These are phyloP conservation scores for Orycteropus afer DNA, from an alignment of 2,113 vertebrate genomes.

Conservation along the genomic window DNA sequence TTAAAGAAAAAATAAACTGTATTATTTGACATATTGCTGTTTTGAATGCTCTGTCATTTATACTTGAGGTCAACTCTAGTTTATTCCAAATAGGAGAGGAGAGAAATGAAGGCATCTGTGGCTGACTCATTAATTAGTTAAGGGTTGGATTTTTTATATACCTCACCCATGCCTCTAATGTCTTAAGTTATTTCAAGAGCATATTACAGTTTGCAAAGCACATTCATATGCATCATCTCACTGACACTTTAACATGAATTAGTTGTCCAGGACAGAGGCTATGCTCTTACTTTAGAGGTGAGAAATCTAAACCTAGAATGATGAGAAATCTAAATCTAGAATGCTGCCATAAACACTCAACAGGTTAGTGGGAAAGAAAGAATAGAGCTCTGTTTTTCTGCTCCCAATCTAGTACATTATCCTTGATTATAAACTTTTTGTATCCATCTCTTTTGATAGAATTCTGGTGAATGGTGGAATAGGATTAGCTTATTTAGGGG, in stretches of 20 bases:
- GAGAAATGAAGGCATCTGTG: not conserved
- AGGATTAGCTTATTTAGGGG: not conserved
- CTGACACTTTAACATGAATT: not conserved
- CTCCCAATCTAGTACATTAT: not conserved
- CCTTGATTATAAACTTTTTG: not conserved
- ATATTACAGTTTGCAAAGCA: not conserved
- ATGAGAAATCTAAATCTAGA: not conserved
- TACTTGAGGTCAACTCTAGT: not conserved
- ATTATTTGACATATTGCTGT: conserved; percentile 26
- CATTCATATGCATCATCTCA: not conserved
- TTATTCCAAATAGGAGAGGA: not conserved
- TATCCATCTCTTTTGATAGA: not conserved
- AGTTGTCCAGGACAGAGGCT: not conserved
- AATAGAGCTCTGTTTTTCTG: not conserved
- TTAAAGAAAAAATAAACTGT: not conserved
- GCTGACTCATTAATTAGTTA: not conserved
- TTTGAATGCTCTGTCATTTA: conserved; percentile 22
- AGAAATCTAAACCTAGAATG: conserved; percentile 15
- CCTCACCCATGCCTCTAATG: not conserved
- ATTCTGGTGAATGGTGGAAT: not conserved
- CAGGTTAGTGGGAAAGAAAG: not conserved
- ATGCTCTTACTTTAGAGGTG: not conserved
- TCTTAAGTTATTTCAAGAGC: conserved; percentile 33
- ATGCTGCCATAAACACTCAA: not conserved
- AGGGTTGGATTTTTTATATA: conserved; percentile 10